Percentiles rank a stretch among this genome's conserved stretches.
These are phyloP conservation scores for Goniozus legneri DNA, from an alignment of 1,140 invertebrate species.

Conservation along the genomic window DNA sequence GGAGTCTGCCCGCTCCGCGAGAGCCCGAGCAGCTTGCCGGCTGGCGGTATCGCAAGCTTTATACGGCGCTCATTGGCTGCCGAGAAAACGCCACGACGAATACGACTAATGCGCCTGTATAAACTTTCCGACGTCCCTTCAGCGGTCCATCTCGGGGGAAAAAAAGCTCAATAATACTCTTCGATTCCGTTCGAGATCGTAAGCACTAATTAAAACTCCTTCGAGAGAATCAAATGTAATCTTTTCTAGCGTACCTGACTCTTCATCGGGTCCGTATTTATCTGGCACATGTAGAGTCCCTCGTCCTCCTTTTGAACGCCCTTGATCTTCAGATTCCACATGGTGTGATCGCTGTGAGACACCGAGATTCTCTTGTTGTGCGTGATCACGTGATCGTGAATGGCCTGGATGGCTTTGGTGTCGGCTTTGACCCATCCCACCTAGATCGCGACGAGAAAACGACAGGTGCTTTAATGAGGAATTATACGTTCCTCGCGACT, in stretches of 20 bases:
- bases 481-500: too few relatives aligned
- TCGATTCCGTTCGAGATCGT: not conserved
- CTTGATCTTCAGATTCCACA: constrained; percentile 82
- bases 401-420: constrained; percentile 81
- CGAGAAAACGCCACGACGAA: too few relatives aligned
- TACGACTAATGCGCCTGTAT: not conserved
- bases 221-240: too few relatives aligned
- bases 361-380: constrained; percentile 80
- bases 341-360: constrained; percentile 72
- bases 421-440: constrained; percentile 88
- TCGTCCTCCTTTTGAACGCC: constrained; percentile 76
- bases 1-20: too few relatives aligned
- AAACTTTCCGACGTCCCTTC: constrained; percentile 7
- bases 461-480: too few relatives aligned
- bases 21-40: too few relatives aligned
- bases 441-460: too few relatives aligned
- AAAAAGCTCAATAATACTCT: too few relatives aligned
- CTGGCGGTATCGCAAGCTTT: too few relatives aligned
- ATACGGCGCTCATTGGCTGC: too few relatives aligned
- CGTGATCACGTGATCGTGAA: constrained; percentile 85
- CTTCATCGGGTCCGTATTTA: constrained; percentile 80
- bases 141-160: not conserved
- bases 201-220: too few relatives aligned
- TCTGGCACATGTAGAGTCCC: constrained; percentile 82
- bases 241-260: constrained; percentile 76